phyloP scores from a whole-genome alignment of 2,888 invertebrate species.

The Antitype chi region DNA sequence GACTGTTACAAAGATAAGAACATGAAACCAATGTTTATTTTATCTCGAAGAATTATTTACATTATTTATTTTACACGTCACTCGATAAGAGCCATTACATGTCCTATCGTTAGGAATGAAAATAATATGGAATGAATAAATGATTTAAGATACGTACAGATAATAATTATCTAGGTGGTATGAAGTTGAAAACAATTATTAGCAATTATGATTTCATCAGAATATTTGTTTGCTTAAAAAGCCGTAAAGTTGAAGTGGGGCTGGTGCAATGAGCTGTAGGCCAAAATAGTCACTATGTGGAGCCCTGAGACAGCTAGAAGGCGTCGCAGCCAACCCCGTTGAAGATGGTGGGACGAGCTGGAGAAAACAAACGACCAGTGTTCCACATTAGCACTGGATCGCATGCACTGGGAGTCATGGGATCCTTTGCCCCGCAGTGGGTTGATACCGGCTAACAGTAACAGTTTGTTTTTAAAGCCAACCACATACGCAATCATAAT shows the following conservation, averaged over 20 bases:
- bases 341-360: neutral
- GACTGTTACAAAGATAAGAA: constrained; percentile 8
- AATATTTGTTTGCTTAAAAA: neutral
- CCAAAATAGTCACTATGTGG: neutral
- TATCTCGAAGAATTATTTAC: neutral
- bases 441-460: neutral
- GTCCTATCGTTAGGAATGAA: neutral
- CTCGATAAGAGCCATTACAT: constrained; percentile 15
- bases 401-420: neutral
- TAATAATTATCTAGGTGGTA: neutral
- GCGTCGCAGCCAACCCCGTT: neutral
- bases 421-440: neutral
- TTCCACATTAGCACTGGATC: neutral
- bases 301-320: neutral
- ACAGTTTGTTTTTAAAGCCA: neutral
- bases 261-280: neutral
- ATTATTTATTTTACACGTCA: constrained; percentile 14
- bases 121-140: neutral
- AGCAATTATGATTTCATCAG: neutral
- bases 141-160: constrained; percentile 11
- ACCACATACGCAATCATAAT: too few species aligned
- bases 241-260: too few species aligned
- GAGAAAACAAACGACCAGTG: neutral
- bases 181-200: neutral
- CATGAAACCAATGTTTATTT: constrained; percentile 11